phyloP scores from a whole-genome alignment of 92 coral and sea anemone species.

The Anthopleura xanthogrammica region DNA sequence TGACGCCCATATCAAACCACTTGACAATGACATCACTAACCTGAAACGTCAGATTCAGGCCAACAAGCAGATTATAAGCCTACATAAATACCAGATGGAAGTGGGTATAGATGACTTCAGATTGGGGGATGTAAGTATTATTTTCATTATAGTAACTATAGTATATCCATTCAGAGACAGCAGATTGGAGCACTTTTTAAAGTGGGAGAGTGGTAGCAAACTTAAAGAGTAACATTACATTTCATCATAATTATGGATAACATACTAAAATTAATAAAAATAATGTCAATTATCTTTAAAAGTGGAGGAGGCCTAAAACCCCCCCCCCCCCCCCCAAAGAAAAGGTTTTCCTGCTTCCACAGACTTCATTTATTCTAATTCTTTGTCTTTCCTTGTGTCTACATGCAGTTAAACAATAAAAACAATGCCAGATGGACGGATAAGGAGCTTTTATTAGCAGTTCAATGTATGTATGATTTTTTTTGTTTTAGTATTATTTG shows the following conservation, averaged over 20 bases:
- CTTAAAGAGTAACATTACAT: too few relatives aligned
- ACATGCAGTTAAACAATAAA: constrained; percentile 76
- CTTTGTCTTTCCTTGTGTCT: constrained; percentile 6
- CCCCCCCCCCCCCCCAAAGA: too few relatives aligned
- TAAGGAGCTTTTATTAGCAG: constrained; percentile 91
- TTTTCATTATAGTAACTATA: neutral
- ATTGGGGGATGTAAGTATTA: constrained; percentile 76
- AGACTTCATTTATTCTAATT: neutral
- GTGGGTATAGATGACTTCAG: constrained; percentile 78
- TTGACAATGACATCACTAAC: constrained; percentile 87
- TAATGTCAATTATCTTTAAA: too few relatives aligned
- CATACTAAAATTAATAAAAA: too few relatives aligned
- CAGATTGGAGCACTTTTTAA: too few relatives aligned
- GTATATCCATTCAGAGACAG: neutral
- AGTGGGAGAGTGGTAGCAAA: too few relatives aligned
- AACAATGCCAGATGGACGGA: constrained; percentile 95
- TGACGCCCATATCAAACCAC: constrained; percentile 82
- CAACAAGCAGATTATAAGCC: constrained; percentile 88
- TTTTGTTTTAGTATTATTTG: neutral
- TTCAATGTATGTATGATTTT: constrained; percentile 68
- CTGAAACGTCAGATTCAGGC: constrained; percentile 93
- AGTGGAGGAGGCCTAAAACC: too few relatives aligned
- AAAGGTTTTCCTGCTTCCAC: too few relatives aligned
- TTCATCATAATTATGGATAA: too few relatives aligned
- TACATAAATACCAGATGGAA: constrained; percentile 79